Evolutionary conservation across 2,888 invertebrate genomes (phyloP), one percentile per base, ranked within the genome.

Genomic region (Drosophila macrothrix): DNA sequence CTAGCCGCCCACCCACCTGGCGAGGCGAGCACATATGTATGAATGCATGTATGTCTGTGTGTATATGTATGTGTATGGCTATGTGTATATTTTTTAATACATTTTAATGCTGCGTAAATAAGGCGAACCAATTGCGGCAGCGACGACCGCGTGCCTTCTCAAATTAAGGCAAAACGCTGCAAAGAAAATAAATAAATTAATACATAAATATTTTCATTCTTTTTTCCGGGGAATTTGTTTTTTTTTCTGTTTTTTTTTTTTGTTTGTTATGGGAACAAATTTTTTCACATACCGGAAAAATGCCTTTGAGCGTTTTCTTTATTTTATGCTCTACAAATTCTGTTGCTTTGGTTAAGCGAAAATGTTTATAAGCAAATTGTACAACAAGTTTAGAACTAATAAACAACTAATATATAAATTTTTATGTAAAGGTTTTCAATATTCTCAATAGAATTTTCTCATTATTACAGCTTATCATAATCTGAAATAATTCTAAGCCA

Each of bases 41-140:
- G 22, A n/a, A 2, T 19, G 12, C 6, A 52, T 22, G 9, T 5
- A 16, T 22, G 29, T 14, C 4, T 14, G 35, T 35, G 14, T 35
- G 35, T 35, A 14, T 35, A n/a, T 46, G 16, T 29, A 1, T 19
- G 14, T 19, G 16, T 10, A 6, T 19, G 14, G 3, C 5, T 16
- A 28, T 66, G 74, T 71, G 67, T 67, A 39, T 39, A 78, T 68
- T 70, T 53, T 78, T 79, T 73, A 88, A 89, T 77, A 84, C 73
- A 68, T 84, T 82, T 87, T 84, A 90, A 90, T 86, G 73, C 91
- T 87, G 76, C 90, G 91, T 86, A 87, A 90, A 86, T 89, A 87
- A 76, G 70, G 72, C 77, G 67, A 67, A 60, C 43, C 64, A 73
- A 78, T 67, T 77, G 82, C 78, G 53, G 55, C 55, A 4, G 19